Evolutionary conservation across 2,113 vertebrate species (phyloP), one percentile per base, ranked within the genome.

Genomic region (Chroicocephalus ridibundus): DNA sequence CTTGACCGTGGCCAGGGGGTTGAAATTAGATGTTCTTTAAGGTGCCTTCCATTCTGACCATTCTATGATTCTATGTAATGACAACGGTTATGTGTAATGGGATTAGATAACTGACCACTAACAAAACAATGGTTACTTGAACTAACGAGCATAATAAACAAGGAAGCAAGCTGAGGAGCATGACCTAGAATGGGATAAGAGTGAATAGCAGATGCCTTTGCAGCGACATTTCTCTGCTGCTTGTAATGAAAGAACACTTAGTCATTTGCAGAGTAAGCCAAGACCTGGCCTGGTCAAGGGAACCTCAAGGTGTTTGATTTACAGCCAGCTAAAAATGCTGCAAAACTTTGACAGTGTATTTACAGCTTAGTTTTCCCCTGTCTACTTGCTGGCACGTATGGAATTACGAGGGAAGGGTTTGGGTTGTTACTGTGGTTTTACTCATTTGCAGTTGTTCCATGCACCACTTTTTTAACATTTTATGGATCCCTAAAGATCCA

Each of bases 241-340:
- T 85, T 55, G 34, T 54, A 72, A 26, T 61, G 78, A 90, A 96
- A 85, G 58, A 94, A 40, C 10, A 4, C 57, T 82, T 62, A 89
- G 69, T 19, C 6, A 3, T 72, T 91, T 82, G 70, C 18, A 74
- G 60, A 89, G 66, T 87, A 79, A 96, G 52, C 61, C 74, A 89
- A 91, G 74, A 60, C 32, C 68, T 68, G 8, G 55, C 58, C 68
- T 94, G 83, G 52, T 78, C 80, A 64, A 82, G 3, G 6, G 64
- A 88, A 10, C 51, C 68, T 38, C 58, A 47, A 89, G 77, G 91
- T 93, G 77, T 91, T 93, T 94, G 89, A 84, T 96, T 93, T 96
- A 89, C 77, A 93, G 79, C 65, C 60, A 94, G 77, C 64, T 86
- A 86, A 89, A 95, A 82, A 24, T 44, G 65, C 69, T 64, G 13